Conservation (phyloP, 2,797 vertebrate genomes). For the Nyctalus aviator region DNA sequence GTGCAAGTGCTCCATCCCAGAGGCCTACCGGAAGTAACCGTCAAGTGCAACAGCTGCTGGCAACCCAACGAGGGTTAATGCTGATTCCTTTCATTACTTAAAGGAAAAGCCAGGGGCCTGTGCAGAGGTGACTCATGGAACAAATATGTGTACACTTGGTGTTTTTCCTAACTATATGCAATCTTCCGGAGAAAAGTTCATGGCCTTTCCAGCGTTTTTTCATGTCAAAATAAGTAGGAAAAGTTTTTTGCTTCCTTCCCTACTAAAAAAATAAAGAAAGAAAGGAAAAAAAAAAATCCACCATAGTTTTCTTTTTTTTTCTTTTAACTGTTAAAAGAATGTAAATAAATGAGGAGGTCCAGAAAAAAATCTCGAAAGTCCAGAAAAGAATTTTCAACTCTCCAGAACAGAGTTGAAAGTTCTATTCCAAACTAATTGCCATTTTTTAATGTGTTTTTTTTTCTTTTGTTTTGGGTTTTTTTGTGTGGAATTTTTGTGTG, state of each 20-base stretch:
- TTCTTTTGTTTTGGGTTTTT: slow-evolving; percentile 12
- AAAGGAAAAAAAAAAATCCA: neutral
- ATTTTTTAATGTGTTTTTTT: neutral
- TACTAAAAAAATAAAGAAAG: neutral
- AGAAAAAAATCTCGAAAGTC: slow-evolving; percentile 62
- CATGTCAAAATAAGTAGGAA: slow-evolving; percentile 58
- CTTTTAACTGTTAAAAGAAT: slow-evolving; percentile 6
- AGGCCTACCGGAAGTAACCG: neutral
- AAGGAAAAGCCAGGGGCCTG: neutral
- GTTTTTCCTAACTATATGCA: slow-evolving; percentile 30
- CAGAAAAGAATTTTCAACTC: too few relatives aligned
- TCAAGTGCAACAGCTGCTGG: slow-evolving; percentile 10
- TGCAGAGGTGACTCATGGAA: slow-evolving; percentile 10
- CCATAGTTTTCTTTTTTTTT: neutral
- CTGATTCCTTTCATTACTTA: slow-evolving; percentile 28
- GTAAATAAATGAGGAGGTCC: slow-evolving; percentile 60
- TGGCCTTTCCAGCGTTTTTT: slow-evolving; percentile 39
- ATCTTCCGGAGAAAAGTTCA: neutral
- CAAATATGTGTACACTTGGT: neutral
- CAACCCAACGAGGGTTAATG: neutral
- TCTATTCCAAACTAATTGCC: slow-evolving; percentile 59
- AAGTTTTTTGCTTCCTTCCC: neutral
- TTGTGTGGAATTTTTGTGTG: neutral
- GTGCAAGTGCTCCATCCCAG: neutral
- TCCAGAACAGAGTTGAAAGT: slow-evolving; percentile 50